Evolutionary conservation across 2,888 invertebrate species (phyloP), one percentile per base, ranked within the genome.

Genomic region (Drosophila siamana): DNA sequence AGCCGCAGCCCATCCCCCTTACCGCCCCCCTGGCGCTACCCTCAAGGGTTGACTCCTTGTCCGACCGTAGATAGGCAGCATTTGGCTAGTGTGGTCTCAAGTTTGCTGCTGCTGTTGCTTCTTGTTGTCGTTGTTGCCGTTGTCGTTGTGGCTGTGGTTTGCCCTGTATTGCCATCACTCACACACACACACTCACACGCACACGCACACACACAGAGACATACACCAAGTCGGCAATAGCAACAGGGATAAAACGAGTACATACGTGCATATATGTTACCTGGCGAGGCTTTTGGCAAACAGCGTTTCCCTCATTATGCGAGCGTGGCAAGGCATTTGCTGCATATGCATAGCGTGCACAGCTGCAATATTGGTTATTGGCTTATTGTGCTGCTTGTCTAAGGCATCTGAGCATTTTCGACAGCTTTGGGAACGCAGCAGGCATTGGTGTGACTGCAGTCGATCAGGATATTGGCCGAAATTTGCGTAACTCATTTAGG

Each of bases 361-460:
- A 44, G 33, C 33, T 48, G 66, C 33, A 61, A 62, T 67, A 75
- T 75, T 74, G 74, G 74, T 47, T 65, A 78, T 78, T 75, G 79
- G 74, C 63, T 73, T 78, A 73, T 63, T 68, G 74, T 57, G 56
- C 62, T 50, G 43, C 28, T 30, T 48, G 60, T 40, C 22, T 26
- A 36, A 61, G 30, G 44, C 16, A 24, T 26, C 64, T 33, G 9
- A 36, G 4, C 43, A 38, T 47, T 54, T 28, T 51, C 15, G 54
- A 19, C 51, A 15, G 41, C 16, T n/a, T 60, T 36, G 24, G 19
- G 41, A 4, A n/a, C n/a, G 5, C 33, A 9, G 41, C 1, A n/a
- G 33, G 5, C 33, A 9, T 48, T 7, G 22, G 16, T 44, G 33
- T 41, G 26, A 11, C 33, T 33, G 3, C 9, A 9, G 28, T 38